Evolutionary conservation across 2,113 vertebrate genomes (phyloP).

Genomic region (Protobothrops flavoviridis): DNA sequence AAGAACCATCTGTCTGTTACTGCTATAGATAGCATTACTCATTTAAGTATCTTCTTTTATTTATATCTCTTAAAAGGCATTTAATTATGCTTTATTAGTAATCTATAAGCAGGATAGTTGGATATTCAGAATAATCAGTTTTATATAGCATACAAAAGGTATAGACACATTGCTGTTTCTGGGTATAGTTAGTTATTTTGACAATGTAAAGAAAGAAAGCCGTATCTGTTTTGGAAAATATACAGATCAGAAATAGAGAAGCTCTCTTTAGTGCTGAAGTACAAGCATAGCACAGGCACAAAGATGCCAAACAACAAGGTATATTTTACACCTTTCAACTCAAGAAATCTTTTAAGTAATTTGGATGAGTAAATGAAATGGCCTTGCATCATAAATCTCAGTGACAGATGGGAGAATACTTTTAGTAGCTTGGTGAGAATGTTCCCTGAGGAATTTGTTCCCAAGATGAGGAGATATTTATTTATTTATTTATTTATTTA

Average conservation of each 20-base stretch:
- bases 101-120: not conserved
- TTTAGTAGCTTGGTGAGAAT: not conserved
- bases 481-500: not conserved
- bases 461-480: not conserved
- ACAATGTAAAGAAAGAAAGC: not conserved
- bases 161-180: not conserved
- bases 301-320: not conserved
- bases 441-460: not conserved
- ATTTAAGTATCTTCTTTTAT: not conserved
- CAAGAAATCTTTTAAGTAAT: not conserved
- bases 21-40: not conserved
- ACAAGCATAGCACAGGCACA: not conserved
- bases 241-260: not conserved
- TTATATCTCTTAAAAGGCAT: not conserved
- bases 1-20: not conserved
- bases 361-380: not conserved
- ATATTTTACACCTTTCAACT: not conserved
- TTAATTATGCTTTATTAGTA: not conserved
- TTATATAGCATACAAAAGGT: not conserved
- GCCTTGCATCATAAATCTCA: not conserved
- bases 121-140: not conserved
- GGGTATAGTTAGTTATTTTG: not conserved
- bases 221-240: not conserved
- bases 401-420: not conserved
- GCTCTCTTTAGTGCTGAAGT: not conserved